Evolutionary conservation across 2,888 invertebrate genomes (phyloP).

Genomic region (Antheraea assamensis): DNA sequence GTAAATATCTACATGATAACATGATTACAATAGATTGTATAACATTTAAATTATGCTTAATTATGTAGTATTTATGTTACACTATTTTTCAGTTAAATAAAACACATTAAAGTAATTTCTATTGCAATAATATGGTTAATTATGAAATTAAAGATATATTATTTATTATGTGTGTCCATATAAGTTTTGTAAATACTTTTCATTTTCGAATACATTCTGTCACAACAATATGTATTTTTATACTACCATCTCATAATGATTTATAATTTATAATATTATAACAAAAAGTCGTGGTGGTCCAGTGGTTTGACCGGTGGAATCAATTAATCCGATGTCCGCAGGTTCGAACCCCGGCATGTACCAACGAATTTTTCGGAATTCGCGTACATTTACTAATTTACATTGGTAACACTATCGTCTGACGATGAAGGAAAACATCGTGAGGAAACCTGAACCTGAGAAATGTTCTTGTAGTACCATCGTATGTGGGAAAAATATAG

Average conservation of each 20-base stretch:
- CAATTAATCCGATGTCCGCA: too few species aligned
- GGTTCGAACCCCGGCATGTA: too few species aligned
- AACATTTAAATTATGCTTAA: neutral
- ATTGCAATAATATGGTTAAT: neutral
- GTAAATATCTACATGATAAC: conserved; percentile 68
- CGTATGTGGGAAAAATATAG: too few species aligned
- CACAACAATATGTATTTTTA: neutral
- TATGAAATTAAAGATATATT: neutral
- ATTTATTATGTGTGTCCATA: neutral
- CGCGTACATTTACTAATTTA: too few species aligned
- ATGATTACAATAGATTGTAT: neutral
- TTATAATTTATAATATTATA: too few species aligned
- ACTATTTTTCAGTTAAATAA: neutral
- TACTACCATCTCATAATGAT: neutral
- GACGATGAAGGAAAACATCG: too few species aligned
- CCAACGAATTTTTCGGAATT: too few species aligned
- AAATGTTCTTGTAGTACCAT: too few species aligned
- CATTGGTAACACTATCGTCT: too few species aligned
- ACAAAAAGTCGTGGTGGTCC: too few species aligned
- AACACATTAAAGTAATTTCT: neutral
- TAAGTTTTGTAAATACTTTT: neutral
- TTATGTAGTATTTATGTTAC: neutral
- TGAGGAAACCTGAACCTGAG: too few species aligned
- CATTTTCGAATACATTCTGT: neutral
- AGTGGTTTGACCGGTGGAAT: too few species aligned